Base-by-base conservation (phyloP, 2,113 vertebrate species). In the Engraulis encrasicolus region DNA sequence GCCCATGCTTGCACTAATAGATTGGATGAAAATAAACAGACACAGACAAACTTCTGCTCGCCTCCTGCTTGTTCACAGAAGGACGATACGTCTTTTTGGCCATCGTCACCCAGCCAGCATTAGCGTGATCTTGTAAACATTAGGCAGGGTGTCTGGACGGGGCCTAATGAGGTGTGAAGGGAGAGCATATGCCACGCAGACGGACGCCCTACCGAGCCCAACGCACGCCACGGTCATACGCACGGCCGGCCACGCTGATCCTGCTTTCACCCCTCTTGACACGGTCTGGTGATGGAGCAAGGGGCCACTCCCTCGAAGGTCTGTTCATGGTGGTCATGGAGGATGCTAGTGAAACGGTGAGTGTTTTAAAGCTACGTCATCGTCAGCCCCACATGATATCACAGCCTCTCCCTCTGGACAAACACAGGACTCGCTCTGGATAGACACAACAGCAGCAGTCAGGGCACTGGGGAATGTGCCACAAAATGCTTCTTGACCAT, bases 181-280 rank as follows among this genome's bases (percentile, higher is more conserved):
- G 61, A 17, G 27, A 71, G 61, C 61, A 71, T 71, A 71, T 71
- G 61, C 31, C 61, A 34, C 27, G 31, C 61, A 71, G 61, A 71
- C 61, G 23, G 61, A 71, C 11, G 14, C 11, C 27, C 27, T n/a
- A n/a, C n/a, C n/a, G n/a, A n/a, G n/a, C n/a, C n/a, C n/a, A n/a
- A n/a, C n/a, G n/a, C n/a, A n/a, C n/a, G n/a, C n/a, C n/a, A n/a
- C n/a, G 34, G 61, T 23, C 27, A 0, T 71, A 27, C 61, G 31
- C 61, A 27, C 15, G 61, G 61, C 27, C 61, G 1, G n/a, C 27
- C 7, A 0, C n/a, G 58, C 54, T 61, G 27, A 20, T 9, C 20
- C n/a, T n/a, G n/a, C n/a, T n/a, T n/a, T n/a, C n/a, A 23, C 58
- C 58, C 61, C 23, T 27, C 61, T 27, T 34, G 11, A 66, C 58